Base-by-base conservation (phyloP, 23 tunicate genomes). In the Halocynthia roretzi region DNA sequence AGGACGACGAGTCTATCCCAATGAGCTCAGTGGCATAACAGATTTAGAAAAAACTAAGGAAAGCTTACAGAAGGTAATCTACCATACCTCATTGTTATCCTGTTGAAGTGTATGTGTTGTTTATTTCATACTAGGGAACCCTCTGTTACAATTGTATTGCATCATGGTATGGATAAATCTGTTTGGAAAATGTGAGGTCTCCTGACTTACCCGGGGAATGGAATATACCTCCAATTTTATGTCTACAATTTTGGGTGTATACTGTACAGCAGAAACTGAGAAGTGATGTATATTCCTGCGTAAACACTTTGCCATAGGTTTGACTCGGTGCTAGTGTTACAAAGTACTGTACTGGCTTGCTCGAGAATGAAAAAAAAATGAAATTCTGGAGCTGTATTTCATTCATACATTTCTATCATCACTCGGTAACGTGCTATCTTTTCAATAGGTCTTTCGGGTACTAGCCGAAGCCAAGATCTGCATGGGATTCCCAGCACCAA, bases 401-500 rank as follows among this genome's bases (percentile, higher is more conserved):
- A 31, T 31, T 4, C 44, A 31, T 31, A 31, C 44, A 31, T 31
- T 31, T 31, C 44, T 31, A 31, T 31, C 44, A 31, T 31, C 44
- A 31, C 44, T 31, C 44, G 44, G 44, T 31, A 31, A 67, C 11
- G 5, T 67, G 71, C 11, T 67, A 19, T 57, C 40, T 58, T 49
- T 62, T 17, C 8, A 54, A 6, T 77, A 92, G 98, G 84, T 92
- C 50, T 81, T 92, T 54, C 67, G 71, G 8, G 83, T 81, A 7
- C 62, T 92, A 15, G 87, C 98, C 8, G 61, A 54, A 2, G 77
- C 84, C 6, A 84, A 77, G 7, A 15, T 91, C 15, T 92, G 98
- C 66, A 81, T 82, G 9, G 98, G 98, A 5, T 71, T 92, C 53
- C 84, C 98, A 15, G 93, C 98, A 56, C 80, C 82, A 9, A 66